Conservation (phyloP, 1,140 invertebrate genomes). For the Arion vulgaris region DNA sequence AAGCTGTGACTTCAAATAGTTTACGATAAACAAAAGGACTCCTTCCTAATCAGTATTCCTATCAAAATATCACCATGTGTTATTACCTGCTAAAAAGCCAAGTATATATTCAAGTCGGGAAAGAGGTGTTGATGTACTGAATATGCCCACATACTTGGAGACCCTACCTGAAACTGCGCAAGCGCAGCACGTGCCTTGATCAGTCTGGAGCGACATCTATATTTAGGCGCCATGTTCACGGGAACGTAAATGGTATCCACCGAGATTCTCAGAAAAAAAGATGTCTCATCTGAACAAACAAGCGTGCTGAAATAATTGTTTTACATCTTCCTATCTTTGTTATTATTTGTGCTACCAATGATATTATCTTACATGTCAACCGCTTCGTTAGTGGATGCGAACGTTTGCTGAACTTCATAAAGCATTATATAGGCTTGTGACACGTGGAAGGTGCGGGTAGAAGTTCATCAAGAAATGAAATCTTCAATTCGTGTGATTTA, state of each 20-base stretch:
- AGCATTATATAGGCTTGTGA: background rate
- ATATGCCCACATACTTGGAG: background rate
- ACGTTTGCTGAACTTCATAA: background rate
- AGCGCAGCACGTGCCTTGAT: background rate
- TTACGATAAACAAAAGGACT: background rate
- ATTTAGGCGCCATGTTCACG: background rate
- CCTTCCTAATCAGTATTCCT: background rate
- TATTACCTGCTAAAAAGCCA: background rate
- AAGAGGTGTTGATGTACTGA: background rate
- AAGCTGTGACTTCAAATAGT: background rate
- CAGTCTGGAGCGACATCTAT: background rate
- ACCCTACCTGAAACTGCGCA: background rate
- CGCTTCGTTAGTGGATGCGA: background rate
- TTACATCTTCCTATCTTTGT: background rate
- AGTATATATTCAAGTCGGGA: background rate
- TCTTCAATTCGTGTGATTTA: background rate
- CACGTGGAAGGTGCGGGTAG: background rate
- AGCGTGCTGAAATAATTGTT: background rate
- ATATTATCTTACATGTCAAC: background rate
- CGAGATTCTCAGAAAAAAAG: background rate
- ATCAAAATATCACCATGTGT: background rate
- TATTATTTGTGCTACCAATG: background rate
- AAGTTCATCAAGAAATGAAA: background rate
- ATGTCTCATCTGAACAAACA: background rate
- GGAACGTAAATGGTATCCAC: background rate